phyloP scores from a whole-genome alignment of 1,140 invertebrate genomes.

The Lerema accius region DNA sequence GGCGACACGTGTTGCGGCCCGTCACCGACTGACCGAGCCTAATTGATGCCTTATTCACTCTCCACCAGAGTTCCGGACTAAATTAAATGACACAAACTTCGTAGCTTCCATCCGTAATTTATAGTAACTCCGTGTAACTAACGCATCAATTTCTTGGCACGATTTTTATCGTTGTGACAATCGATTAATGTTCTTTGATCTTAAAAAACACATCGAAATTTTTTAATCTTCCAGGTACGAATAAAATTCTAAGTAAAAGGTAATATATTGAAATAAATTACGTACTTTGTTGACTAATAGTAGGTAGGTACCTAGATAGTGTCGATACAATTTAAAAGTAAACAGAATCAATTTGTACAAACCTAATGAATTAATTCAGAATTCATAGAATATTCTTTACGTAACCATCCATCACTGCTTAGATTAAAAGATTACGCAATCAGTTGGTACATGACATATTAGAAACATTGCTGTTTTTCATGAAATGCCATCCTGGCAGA shows the following conservation, averaged over 20 bases:
- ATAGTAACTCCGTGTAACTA: no score
- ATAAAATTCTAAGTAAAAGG: no score
- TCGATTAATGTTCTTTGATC: no score
- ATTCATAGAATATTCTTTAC: background rate
- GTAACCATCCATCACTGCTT: background rate
- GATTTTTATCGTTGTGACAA: no score
- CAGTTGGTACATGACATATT: slow-evolving; percentile 34
- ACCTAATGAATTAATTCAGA: slow-evolving; percentile 8
- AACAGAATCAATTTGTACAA: no score
- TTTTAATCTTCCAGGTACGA: no score
- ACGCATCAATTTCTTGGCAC: no score
- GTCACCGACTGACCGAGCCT: slow-evolving; percentile 16
- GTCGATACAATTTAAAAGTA: no score
- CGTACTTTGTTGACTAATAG: no score
- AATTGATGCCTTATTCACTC: slow-evolving; percentile 28
- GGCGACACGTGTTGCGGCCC: slow-evolving; percentile 19
- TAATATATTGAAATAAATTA: no score
- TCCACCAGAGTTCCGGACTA: slow-evolving; percentile 15
- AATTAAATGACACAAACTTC: slow-evolving; percentile 24
- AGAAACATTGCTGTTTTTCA: slow-evolving; percentile 58
- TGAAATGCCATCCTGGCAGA: slow-evolving; percentile 60
- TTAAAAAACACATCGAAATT: no score
- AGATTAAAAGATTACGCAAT: slow-evolving; percentile 22
- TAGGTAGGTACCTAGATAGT: no score
- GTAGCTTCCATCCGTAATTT: background rate